phyloP scores from a whole-genome alignment of 2,888 invertebrate species.

The Scaptomyza parva region DNA sequence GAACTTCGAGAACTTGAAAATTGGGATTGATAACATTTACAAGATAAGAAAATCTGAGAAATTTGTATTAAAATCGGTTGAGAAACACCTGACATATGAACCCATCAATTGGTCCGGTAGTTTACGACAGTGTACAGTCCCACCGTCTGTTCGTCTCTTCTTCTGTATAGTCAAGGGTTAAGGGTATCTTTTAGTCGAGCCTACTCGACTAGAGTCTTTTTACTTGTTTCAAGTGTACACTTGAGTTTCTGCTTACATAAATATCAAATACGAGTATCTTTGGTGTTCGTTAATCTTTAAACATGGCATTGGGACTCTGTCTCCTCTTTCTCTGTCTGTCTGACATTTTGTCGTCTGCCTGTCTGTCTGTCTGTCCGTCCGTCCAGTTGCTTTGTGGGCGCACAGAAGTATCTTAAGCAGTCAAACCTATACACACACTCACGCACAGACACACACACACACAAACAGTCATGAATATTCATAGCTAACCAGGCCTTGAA shows the following conservation, averaged over 20 bases:
- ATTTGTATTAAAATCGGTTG: no score
- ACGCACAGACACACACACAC: slow-evolving; percentile 23
- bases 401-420: slow-evolving; percentile 65
- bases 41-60: no score
- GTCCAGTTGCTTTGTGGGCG: slow-evolving; percentile 24
- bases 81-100: no score
- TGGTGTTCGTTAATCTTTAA: slow-evolving; percentile 60
- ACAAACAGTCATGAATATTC: slow-evolving; percentile 73
- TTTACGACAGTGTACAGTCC: no score
- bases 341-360: no score
- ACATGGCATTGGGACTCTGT: slow-evolving; percentile 40
- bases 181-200: no score
- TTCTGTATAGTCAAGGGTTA: no score
- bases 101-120: no score
- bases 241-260: slow-evolving; percentile 5
- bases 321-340: neutral
- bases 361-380: slow-evolving; percentile 4
- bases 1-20: no score
- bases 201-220: no score
- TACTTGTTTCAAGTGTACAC: neutral
- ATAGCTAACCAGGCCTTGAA: slow-evolving; percentile 39
- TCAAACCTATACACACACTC: slow-evolving; percentile 2
- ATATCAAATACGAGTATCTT: slow-evolving; percentile 15
- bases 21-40: no score
- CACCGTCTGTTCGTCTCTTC: no score